Percentiles rank a stretch among this genome's conserved stretches.
Evolutionary conservation across 2,888 invertebrate genomes (phyloP).

Genomic region (Tetranychus truncatus): DNA sequence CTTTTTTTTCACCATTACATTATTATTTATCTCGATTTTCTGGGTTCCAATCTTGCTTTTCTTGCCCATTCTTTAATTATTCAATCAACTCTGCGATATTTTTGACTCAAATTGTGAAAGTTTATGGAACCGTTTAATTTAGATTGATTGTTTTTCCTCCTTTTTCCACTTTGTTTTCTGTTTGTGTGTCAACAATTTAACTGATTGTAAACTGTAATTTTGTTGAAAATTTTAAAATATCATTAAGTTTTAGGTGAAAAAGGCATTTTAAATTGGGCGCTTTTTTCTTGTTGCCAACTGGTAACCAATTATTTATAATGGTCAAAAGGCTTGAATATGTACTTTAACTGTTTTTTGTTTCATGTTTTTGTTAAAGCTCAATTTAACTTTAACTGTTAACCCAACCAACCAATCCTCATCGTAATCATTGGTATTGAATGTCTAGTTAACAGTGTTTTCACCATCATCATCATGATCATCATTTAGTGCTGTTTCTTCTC

Average conservation of each 20-base stretch:
- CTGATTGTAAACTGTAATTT: not conserved
- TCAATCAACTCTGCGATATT: not conserved
- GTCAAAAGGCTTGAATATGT: too few relatives aligned
- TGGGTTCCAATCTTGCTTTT: too few relatives aligned
- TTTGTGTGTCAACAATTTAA: not conserved
- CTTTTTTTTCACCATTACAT: too few relatives aligned
- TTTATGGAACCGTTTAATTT: not conserved
- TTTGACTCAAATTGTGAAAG: not conserved
- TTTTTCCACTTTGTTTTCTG: too few relatives aligned
- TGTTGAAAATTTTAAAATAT: not conserved
- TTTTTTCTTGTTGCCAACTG: not conserved
- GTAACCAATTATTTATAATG: too few relatives aligned
- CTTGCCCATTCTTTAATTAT: too few relatives aligned
- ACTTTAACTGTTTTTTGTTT: not conserved
- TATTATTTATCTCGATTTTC: too few relatives aligned
- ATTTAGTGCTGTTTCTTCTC: not conserved
- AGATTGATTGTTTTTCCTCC: not conserved
- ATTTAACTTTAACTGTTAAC: not conserved
- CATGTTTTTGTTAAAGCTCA: not conserved
- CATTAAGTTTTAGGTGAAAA: not conserved
- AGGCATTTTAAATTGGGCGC: not conserved
- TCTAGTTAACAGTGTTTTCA: not conserved
- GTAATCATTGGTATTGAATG: not conserved
- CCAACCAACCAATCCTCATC: not conserved
- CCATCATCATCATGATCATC: not conserved